Evolutionary conservation across 2,888 invertebrate species (phyloP).

Genomic region (Nemotelus pantherinus): DNA sequence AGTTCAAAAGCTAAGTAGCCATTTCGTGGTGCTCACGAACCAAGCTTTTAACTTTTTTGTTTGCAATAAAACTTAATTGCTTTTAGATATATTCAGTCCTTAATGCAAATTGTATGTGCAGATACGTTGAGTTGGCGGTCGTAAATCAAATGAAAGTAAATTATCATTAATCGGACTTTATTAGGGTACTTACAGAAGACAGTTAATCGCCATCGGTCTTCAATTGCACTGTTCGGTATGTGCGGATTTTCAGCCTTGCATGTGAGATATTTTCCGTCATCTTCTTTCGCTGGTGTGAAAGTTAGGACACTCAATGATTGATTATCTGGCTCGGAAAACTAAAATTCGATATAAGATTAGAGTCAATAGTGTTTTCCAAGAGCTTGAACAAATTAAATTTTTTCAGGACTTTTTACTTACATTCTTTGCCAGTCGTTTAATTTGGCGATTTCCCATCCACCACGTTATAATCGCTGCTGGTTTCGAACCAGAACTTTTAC

Average conservation of each 20-base stretch:
- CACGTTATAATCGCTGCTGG: constrained; percentile 88
- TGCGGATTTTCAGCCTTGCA: constrained; percentile 89
- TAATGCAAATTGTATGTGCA: constrained; percentile 15
- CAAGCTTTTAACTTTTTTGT: not conserved
- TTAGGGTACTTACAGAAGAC: constrained; percentile 83
- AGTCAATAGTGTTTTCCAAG: not conserved
- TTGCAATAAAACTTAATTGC: constrained; percentile 31
- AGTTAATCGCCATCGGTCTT: constrained; percentile 87
- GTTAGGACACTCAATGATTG: constrained; percentile 85
- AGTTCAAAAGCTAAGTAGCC: not conserved
- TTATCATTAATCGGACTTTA: not conserved
- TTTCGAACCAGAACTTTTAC: constrained; percentile 85
- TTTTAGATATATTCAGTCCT: constrained; percentile 1
- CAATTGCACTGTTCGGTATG: constrained; percentile 82
- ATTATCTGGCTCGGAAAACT: constrained; percentile 85
- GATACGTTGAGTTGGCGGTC: not conserved
- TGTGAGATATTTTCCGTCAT: constrained; percentile 89
- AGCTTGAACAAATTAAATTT: not conserved
- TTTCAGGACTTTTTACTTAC: constrained; percentile 66
- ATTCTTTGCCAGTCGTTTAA: constrained; percentile 82
- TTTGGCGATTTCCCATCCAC: constrained; percentile 87
- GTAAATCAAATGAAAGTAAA: not conserved
- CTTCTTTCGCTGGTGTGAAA: constrained; percentile 84
- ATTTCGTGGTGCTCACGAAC: not conserved
- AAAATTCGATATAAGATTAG: constrained; percentile 55